Base-by-base conservation (phyloP, 2,113 vertebrate genomes). In the Syngnathus scovelli region DNA sequence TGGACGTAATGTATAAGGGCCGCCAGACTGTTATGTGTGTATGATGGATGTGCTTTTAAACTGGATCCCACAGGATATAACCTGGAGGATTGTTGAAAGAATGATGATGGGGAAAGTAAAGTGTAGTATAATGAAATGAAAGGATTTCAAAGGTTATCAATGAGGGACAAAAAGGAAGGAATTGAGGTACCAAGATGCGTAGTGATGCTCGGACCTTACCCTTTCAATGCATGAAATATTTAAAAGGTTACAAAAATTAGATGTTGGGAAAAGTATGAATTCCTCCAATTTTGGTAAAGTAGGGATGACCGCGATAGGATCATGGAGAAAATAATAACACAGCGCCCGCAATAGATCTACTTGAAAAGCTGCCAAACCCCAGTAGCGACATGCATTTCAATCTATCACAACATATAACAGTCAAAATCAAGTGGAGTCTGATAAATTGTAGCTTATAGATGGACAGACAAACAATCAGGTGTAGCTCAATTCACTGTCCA, bases 21-120 rank as follows among this genome's bases (percentile, higher is more conserved):
- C n/a, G 27, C 70, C 44, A 66, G 0, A 12, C 41, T 67, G 63
- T 78, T 62, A 78, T 16, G 21, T 67, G 51, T 66, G 44, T 39
- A 54, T 84, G 78, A 83, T 75, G 76, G 66, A 86, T 82, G 78
- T 64, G 44, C 74, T 64, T 64, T 59, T 54, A 63, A 78, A 80
- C 48, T 68, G 65, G 66, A 84, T 82, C 55, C 56, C 55, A 71
- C 51, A 68, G 58, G 52, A 33, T 66, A 37, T 38, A 61, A 64
- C 61, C 39, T 41, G 70, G 54, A 18, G 67, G 67, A 62, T 36
- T 60, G 62, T 11, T 55, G 49, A 54, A 65, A 11, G 18, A 69
- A 69, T 1, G 8, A 12, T 37, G 49, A 54, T 19, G 54, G 44
- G 9, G 60, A 74, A 69, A 70, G 52, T 65, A 66, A 71, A 15